These are phyloP conservation scores for Rhimphoctona megacephalus DNA, from an alignment of 2,888 invertebrate genomes.

Conservation along the genomic window DNA sequence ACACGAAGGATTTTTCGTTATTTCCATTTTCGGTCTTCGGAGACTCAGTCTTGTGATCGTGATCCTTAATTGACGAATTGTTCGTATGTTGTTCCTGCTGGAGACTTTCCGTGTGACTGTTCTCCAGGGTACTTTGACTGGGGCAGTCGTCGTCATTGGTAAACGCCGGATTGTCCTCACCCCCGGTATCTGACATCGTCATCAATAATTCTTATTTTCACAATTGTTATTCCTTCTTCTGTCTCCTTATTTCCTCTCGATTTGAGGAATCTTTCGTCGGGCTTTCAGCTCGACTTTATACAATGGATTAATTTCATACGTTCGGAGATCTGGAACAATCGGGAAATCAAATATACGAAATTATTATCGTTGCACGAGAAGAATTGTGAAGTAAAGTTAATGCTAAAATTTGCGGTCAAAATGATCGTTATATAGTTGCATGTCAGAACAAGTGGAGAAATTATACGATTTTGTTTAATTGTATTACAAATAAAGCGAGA, in stretches of 20 bases:
- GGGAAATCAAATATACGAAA: conserved; percentile 11
- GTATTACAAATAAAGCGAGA: neutral
- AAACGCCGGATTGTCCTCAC: conserved; percentile 83
- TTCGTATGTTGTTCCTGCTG: conserved; percentile 67
- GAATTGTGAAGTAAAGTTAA: neutral
- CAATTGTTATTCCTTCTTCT: neutral
- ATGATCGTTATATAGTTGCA: neutral
- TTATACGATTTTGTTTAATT: neutral
- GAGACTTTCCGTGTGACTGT: conserved; percentile 71
- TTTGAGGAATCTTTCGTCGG: conserved; percentile 12
- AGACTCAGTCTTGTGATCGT: conserved; percentile 72
- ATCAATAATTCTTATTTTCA: conserved; percentile 32
- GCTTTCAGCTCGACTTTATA: conserved; percentile 39
- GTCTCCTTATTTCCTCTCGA: neutral
- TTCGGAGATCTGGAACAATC: conserved; percentile 74
- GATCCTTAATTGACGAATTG: conserved; percentile 69
- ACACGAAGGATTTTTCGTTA: conserved; percentile 77
- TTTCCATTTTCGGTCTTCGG: conserved; percentile 78
- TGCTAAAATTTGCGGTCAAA: neutral
- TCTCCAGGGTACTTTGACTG: conserved; percentile 64
- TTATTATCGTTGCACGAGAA: neutral
- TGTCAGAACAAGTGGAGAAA: too few relatives aligned
- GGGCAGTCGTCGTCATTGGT: conserved; percentile 79
- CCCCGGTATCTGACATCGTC: conserved; percentile 79
- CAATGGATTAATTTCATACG: conserved; percentile 77